Percentiles rank a stretch among this genome's conserved stretches.
phyloP scores from a whole-genome alignment of 2,888 invertebrate genomes.

The Griposia aprilina region DNA sequence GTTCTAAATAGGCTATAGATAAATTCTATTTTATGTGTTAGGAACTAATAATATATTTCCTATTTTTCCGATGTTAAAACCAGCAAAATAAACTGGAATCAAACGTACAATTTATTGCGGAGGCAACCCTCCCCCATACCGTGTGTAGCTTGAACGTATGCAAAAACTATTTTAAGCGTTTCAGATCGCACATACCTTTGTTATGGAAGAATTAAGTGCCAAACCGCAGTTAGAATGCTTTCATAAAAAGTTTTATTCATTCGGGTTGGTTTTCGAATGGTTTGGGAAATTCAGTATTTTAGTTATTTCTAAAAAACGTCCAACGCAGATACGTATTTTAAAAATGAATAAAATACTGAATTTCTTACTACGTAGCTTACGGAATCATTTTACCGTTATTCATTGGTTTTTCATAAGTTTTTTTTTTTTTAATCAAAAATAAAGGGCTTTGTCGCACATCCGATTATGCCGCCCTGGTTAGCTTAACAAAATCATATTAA shows the following conservation, averaged over 20 bases:
- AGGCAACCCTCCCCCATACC: constrained; percentile 63
- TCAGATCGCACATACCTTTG: constrained; percentile 57
- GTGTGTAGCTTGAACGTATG: constrained; percentile 58
- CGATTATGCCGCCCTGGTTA: no score
- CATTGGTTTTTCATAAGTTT: no score
- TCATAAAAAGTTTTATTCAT: constrained; percentile 51
- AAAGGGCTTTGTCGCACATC: no score
- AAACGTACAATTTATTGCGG: constrained; percentile 73
- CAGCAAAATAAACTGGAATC: constrained; percentile 49
- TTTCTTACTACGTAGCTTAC: no score
- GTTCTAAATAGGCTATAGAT: constrained; percentile 2
- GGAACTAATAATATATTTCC: constrained; percentile 6
- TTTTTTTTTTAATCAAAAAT: no score
- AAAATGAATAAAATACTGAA: no score
- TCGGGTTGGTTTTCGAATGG: constrained; percentile 36
- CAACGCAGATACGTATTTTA: neutral
- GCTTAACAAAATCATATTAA: no score
- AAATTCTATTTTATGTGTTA: neutral
- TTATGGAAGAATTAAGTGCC: constrained; percentile 59
- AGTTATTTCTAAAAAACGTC: neutral
- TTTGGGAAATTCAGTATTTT: constrained; percentile 1
- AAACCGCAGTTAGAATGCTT: constrained; percentile 51
- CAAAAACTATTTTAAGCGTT: constrained; percentile 62
- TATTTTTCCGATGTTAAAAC: constrained; percentile 13
- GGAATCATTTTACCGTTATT: no score